Evolutionary conservation across 2,797 vertebrate species (phyloP).

Genomic region (Myotis planiceps): DNA sequence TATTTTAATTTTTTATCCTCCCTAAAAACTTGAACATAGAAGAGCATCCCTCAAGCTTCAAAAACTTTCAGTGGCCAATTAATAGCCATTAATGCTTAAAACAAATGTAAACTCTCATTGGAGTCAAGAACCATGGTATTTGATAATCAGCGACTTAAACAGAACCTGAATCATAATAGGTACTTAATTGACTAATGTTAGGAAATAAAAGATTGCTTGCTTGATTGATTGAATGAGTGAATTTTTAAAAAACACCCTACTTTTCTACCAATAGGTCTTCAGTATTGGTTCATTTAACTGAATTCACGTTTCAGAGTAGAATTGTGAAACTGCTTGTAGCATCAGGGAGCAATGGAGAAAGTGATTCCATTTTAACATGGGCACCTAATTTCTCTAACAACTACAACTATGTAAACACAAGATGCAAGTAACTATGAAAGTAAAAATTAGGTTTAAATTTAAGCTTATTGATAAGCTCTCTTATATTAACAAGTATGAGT

Average conservation of each 20-base stretch:
- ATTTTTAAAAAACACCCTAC: no score
- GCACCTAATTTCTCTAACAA: background rate
- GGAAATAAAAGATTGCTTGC: background rate
- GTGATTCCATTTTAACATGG: background rate
- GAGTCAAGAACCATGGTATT: background rate
- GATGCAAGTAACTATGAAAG: background rate
- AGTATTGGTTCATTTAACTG: background rate
- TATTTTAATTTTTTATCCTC: background rate
- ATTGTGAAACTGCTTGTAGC: background rate
- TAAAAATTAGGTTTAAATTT: background rate
- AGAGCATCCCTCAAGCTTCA: background rate
- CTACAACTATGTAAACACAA: background rate
- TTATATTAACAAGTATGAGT: background rate
- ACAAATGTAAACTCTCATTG: background rate
- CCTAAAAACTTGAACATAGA: background rate
- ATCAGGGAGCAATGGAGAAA: background rate
- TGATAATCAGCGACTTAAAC: background rate
- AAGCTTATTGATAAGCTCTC: background rate
- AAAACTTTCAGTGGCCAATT: background rate
- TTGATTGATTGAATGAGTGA: background rate
- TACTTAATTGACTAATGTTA: background rate
- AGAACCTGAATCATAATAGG: background rate
- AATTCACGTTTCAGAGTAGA: background rate
- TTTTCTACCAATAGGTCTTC: background rate
- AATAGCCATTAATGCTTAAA: background rate